A percentile compares a stretch with the other conserved stretches of the same genome.
Conservation (phyloP, 2,797 vertebrate species). For the Myripristis murdjan region DNA sequence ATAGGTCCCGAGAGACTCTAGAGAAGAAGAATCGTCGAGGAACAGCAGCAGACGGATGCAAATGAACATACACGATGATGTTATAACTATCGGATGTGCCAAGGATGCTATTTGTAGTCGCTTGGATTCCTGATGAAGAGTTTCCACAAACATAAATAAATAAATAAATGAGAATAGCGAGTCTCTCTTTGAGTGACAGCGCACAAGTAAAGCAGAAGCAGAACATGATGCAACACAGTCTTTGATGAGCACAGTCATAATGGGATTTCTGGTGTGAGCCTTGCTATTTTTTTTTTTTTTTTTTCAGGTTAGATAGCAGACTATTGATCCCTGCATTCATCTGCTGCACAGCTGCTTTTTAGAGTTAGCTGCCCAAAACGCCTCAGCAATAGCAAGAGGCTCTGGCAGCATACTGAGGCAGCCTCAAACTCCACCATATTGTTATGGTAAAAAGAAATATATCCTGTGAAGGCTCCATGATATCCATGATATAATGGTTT, state of each 20-base stretch:
- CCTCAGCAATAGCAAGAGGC: not conserved
- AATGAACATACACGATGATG: not conserved
- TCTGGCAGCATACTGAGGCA: not conserved
- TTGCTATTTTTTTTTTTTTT: no score
- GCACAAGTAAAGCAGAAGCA: no score
- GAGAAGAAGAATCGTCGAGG: no score
- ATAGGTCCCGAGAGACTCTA: slow-evolving; percentile 9
- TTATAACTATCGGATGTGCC: no score
- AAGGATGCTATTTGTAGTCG: no score
- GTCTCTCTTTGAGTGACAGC: no score
- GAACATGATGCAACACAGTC: no score
- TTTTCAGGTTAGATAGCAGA: not conserved
- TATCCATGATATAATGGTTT: not conserved
- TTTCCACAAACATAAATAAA: no score
- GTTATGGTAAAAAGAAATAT: not conserved
- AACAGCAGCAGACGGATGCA: not conserved
- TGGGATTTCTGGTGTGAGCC: no score
- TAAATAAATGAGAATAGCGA: no score
- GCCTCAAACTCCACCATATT: not conserved
- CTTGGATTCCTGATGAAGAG: no score
- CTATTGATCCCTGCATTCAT: not conserved
- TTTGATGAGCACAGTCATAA: no score
- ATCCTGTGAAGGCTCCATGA: not conserved
- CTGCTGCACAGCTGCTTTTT: not conserved
- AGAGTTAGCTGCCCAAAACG: not conserved